phyloP scores from a whole-genome alignment of 2,888 invertebrate species.

The Pegoplata infirma region DNA sequence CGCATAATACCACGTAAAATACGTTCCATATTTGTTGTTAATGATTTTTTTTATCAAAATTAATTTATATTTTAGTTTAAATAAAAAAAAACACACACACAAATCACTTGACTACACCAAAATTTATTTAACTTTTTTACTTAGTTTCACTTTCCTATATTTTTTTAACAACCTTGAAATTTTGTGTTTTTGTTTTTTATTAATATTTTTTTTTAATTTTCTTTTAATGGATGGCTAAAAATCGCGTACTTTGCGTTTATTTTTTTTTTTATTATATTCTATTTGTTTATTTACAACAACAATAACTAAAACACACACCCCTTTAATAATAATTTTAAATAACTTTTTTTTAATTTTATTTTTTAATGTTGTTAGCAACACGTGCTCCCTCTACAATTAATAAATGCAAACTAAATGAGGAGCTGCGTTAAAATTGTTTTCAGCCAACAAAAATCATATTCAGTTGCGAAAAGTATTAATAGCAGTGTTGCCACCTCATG shows the following conservation, averaged over 20 bases:
- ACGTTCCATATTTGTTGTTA: constrained; percentile 83
- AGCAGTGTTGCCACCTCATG: no score
- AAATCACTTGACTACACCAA: no score
- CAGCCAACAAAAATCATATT: constrained; percentile 4
- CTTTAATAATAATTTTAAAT: neutral
- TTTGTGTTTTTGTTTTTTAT: neutral
- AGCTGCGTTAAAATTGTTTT: constrained; percentile 33
- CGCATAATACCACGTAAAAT: constrained; percentile 94
- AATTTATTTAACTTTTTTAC: neutral
- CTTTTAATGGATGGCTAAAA: neutral
- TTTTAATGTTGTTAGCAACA: neutral
- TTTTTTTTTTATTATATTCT: neutral
- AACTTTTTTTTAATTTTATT: neutral
- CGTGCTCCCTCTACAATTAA: neutral
- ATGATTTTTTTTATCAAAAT: neutral
- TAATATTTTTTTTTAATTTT: neutral
- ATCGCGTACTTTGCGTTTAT: neutral
- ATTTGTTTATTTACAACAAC: neutral
- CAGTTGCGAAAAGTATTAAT: neutral
- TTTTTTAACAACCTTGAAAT: neutral
- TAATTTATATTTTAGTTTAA: neutral
- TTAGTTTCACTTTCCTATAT: constrained; percentile 1
- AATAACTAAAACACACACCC: constrained; percentile 1
- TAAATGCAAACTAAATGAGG: constrained; percentile 46
- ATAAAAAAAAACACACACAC: no score